Percentiles rank a stretch among this genome's conserved stretches.
Conservation (phyloP, 2,888 invertebrate genomes). For the Metellina segmentata region DNA sequence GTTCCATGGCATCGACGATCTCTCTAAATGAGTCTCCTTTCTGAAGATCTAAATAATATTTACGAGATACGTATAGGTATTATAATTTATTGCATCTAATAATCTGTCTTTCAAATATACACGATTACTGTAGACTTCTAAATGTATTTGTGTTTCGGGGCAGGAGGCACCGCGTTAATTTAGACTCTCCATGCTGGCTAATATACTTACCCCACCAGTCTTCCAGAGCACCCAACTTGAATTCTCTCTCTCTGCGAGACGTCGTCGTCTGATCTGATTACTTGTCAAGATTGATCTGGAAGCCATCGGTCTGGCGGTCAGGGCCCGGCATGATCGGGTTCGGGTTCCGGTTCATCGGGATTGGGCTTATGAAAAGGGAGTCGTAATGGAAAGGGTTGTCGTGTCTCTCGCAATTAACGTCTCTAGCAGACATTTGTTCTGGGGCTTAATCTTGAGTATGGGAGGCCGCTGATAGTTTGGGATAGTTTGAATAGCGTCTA, state of each 20-base stretch:
- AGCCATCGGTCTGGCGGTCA: conserved; percentile 55
- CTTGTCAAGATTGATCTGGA: conserved; percentile 68
- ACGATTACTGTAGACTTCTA: not conserved
- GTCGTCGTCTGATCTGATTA: conserved; percentile 60
- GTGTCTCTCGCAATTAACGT: conserved; percentile 62
- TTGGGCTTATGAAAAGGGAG: conserved; percentile 63
- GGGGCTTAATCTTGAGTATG: conserved; percentile 39
- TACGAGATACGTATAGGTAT: too few species aligned
- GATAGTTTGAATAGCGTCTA: not conserved
- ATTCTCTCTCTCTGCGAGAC: conserved; percentile 3
- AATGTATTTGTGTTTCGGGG: not conserved
- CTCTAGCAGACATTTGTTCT: conserved; percentile 32
- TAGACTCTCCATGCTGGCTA: not conserved
- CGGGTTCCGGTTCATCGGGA: conserved; percentile 55
- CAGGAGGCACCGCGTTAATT: not conserved
- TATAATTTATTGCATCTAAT: too few species aligned
- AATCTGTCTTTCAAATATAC: not conserved
- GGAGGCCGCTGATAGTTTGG: conserved; percentile 29
- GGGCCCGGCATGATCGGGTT: conserved; percentile 56
- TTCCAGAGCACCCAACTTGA: conserved; percentile 4
- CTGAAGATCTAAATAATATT: too few species aligned
- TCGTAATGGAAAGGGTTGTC: conserved; percentile 61
- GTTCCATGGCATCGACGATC: too few species aligned
- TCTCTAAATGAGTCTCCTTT: too few species aligned
- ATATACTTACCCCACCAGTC: conserved; percentile 13